A percentile compares a stretch with the other conserved stretches of the same genome.
These are phyloP conservation scores for Coleophora deauratella DNA, from an alignment of 2,888 invertebrate genomes.

Conservation along the genomic window DNA sequence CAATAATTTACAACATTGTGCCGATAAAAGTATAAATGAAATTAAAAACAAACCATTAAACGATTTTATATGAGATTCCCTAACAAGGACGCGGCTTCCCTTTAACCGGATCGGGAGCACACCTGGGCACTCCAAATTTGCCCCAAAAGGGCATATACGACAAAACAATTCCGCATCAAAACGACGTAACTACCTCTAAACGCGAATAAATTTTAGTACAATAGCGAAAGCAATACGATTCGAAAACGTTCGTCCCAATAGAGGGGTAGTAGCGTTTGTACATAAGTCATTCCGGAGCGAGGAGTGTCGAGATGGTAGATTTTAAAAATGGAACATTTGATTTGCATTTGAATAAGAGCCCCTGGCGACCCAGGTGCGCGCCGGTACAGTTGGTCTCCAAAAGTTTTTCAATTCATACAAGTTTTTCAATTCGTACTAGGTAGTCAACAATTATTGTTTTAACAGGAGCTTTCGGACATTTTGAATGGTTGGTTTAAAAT, in stretches of 20 bases:
- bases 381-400: constrained; percentile 51
- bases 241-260: constrained; percentile 23
- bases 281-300: constrained; percentile 70
- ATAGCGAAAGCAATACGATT: constrained; percentile 16
- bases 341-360: constrained; percentile 75
- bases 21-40: constrained; percentile 63
- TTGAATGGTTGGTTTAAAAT: constrained; percentile 21
- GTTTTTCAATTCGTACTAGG: neutral
- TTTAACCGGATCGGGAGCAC: constrained; percentile 74
- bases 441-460: too few species aligned
- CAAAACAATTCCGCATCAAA: constrained; percentile 25
- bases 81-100: constrained; percentile 68
- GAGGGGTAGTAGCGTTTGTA: constrained; percentile 50
- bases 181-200: constrained; percentile 26
- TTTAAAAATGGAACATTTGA: constrained; percentile 75
- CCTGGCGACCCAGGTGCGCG: constrained; percentile 71
- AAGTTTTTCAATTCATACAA: constrained; percentile 36
- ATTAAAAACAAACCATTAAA: constrained; percentile 75
- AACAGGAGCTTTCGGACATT: constrained; percentile 16
- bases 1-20: constrained; percentile 59
- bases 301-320: constrained; percentile 70
- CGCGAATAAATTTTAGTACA: constrained; percentile 22
- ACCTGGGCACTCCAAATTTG: constrained; percentile 72
- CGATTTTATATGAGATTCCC: constrained; percentile 69
- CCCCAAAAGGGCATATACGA: constrained; percentile 71